A percentile compares a stretch with the other conserved stretches of the same genome.
These are phyloP conservation scores for Rallus crepitans DNA, from an alignment of 2,797 vertebrate genomes.

Conservation along the genomic window DNA sequence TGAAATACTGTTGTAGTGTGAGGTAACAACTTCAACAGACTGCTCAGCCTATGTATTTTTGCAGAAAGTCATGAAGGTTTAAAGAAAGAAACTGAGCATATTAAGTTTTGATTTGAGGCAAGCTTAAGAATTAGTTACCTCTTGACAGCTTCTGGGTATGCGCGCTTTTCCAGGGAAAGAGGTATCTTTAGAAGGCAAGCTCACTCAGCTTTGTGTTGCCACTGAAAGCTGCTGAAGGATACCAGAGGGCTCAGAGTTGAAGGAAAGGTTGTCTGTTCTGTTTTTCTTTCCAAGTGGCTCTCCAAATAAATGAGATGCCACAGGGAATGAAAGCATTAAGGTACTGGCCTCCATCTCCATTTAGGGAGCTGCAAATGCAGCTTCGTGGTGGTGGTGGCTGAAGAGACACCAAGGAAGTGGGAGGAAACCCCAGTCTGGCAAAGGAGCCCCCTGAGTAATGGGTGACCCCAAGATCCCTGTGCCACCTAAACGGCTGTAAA, in stretches of 20 bases:
- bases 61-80: accelerated
- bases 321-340: neutral
- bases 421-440: accelerated
- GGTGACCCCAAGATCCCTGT: accelerated
- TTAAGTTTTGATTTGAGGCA: neutral
- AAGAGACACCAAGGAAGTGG: neutral
- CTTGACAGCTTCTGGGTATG: neutral
- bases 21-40: neutral
- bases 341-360: neutral
- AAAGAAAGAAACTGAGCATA: neutral
- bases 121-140: neutral
- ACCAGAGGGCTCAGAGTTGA: neutral
- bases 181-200: neutral
- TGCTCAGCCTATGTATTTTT: neutral
- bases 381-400: neutral
- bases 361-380: neutral
- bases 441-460: accelerated
- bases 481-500: neutral
- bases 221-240: neutral
- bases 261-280: neutral
- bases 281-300: neutral
- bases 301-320: neutral
- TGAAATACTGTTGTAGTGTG: neutral
- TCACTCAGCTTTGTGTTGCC: neutral
- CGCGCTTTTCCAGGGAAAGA: neutral